Percentiles rank a stretch among this genome's conserved stretches.
Evolutionary conservation across 1,140 invertebrate species (phyloP).

Genomic region (Drosophila murphyi): DNA sequence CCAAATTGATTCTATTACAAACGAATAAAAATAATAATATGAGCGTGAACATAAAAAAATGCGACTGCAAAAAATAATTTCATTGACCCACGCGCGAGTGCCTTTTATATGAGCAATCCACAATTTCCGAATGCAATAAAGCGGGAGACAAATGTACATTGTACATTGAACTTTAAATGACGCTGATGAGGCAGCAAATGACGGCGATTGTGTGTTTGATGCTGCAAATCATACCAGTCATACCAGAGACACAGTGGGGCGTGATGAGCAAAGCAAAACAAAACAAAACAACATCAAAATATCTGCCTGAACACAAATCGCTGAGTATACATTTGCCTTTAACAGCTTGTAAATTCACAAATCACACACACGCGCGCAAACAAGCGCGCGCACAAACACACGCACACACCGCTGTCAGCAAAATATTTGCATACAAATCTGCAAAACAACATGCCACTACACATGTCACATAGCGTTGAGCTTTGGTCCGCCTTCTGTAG

Average conservation of each 20-base stretch:
- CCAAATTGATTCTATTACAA: slow-evolving; percentile 59
- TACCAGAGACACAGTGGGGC: not conserved
- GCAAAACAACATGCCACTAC: slow-evolving; percentile 53
- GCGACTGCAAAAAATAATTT: slow-evolving; percentile 71
- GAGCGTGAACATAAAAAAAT: slow-evolving; percentile 31
- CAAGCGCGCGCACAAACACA: not conserved
- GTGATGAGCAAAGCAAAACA: not conserved
- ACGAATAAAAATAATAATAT: slow-evolving; percentile 18
- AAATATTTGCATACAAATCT: slow-evolving; percentile 74
- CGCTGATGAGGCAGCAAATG: slow-evolving; percentile 18
- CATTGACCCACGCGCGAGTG: slow-evolving; percentile 67
- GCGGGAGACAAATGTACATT: slow-evolving; percentile 69
- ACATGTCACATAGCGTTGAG: slow-evolving; percentile 63
- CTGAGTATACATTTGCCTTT: slow-evolving; percentile 60
- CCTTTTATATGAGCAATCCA: slow-evolving; percentile 68
- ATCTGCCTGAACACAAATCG: slow-evolving; percentile 47
- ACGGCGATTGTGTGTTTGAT: slow-evolving; percentile 9
- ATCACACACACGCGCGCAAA: slow-evolving; percentile 13
- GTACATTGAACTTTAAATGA: slow-evolving; percentile 51
- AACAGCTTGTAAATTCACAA: slow-evolving; percentile 63
- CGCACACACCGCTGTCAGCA: slow-evolving; percentile 1
- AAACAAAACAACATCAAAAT: slow-evolving; percentile 31
- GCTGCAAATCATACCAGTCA: slow-evolving; percentile 30
- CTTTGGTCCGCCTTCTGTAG: slow-evolving; percentile 38
- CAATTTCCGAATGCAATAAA: slow-evolving; percentile 77